Percentiles rank a stretch among this genome's conserved stretches.
Conservation (phyloP, 2,797 vertebrate species). For the Xiphorhynchus erythropygius region DNA sequence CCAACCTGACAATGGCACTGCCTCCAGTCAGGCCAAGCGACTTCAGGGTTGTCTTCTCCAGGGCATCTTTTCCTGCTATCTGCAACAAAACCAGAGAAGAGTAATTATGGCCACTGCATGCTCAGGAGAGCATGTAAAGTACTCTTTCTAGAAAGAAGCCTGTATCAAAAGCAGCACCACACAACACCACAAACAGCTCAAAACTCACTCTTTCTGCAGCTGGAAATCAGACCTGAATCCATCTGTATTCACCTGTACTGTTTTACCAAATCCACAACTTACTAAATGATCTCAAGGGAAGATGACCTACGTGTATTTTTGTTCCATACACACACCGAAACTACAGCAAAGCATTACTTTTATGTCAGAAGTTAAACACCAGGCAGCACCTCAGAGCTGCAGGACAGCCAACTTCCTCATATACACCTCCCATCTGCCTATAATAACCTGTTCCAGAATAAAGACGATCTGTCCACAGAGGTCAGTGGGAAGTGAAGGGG, state of each 20-base stretch:
- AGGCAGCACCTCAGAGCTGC: not conserved
- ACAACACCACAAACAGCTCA: not conserved
- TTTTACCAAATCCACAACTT: not conserved
- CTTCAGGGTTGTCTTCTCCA: conserved; percentile 86
- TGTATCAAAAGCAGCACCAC: not conserved
- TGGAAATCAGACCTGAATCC: not conserved
- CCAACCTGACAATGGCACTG: conserved; percentile 91
- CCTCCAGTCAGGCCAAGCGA: conserved; percentile 91
- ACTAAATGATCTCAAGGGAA: not conserved
- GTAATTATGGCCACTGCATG: not conserved
- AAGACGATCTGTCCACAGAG: conserved; percentile 26
- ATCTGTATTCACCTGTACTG: not conserved
- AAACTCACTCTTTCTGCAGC: not conserved
- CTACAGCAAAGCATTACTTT: not conserved
- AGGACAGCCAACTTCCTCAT: not conserved
- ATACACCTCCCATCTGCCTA: not conserved
- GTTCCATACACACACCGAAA: not conserved
- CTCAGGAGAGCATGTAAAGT: not conserved
- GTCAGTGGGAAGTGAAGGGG: conserved; percentile 37
- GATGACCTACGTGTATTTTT: not conserved
- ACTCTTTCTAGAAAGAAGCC: not conserved
- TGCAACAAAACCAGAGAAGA: conserved; percentile 55
- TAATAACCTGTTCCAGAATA: not conserved
- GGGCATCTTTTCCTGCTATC: conserved; percentile 84
- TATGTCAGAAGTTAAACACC: not conserved